Percentiles rank a stretch among this genome's conserved stretches.
Conservation (phyloP, 1,140 invertebrate genomes). For the Lethrus apterus region DNA sequence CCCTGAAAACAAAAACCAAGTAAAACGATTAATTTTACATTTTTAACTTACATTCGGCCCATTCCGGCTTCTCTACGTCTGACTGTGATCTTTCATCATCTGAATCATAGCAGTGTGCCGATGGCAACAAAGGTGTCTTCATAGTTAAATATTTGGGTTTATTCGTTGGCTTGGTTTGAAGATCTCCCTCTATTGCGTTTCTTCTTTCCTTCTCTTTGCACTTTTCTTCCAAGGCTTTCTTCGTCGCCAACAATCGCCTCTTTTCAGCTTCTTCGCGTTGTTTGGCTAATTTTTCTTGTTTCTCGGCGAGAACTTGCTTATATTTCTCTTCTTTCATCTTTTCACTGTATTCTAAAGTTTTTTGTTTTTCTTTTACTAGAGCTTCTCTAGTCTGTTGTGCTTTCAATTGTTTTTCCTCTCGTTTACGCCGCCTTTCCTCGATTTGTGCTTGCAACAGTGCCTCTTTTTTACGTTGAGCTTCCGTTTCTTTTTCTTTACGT, state of each 20-base stretch:
- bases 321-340: constrained; percentile 46
- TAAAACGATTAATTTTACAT: too few relatives aligned
- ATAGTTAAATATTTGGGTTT: constrained; percentile 34
- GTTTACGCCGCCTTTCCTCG: constrained; percentile 47
- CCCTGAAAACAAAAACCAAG: too few relatives aligned
- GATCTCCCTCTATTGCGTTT: constrained; percentile 18
- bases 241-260: constrained; percentile 31
- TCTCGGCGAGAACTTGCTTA: constrained; percentile 42
- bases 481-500: constrained; percentile 38
- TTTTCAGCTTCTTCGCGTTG: constrained; percentile 46
- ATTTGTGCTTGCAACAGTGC: constrained; percentile 22
- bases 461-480: constrained; percentile 38
- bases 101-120: constrained; percentile 47
- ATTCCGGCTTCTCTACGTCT: constrained; percentile 13
- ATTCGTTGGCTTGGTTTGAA: neutral
- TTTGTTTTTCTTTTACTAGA: constrained; percentile 46
- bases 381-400: constrained; percentile 50
- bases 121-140: constrained; percentile 43
- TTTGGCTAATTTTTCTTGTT: constrained; percentile 47
- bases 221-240: constrained; percentile 41
- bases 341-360: constrained; percentile 41
- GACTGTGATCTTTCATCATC: constrained; percentile 43
- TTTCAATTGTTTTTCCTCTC: constrained; percentile 54
- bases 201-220: constrained; percentile 22
- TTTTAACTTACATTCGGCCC: too few relatives aligned